phyloP scores from a whole-genome alignment of 2,888 invertebrate genomes.

The Phorcus lineatus region DNA sequence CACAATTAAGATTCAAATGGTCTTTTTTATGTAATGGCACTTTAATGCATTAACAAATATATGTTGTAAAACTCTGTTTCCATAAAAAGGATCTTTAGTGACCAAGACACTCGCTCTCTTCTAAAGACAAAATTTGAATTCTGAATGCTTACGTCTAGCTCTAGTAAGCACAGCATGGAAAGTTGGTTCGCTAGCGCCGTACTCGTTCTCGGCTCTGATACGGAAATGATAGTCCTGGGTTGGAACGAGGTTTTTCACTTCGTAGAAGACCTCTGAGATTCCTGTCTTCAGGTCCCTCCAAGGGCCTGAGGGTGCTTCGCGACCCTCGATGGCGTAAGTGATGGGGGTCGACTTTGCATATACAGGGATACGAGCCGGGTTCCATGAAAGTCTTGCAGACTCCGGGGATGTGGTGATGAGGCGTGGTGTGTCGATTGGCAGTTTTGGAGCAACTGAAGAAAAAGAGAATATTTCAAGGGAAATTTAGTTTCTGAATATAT shows the following conservation, averaged over 20 bases:
- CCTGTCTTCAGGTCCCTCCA: constrained; percentile 58
- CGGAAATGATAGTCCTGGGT: constrained; percentile 96
- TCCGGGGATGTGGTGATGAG: constrained; percentile 94
- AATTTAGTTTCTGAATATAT: not conserved
- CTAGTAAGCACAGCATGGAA: constrained; percentile 82
- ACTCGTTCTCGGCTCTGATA: constrained; percentile 95
- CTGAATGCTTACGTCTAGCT: constrained; percentile 44
- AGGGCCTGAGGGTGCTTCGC: constrained; percentile 50
- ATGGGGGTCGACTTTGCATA: constrained; percentile 87
- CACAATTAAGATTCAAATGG: no score
- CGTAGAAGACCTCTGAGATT: constrained; percentile 53
- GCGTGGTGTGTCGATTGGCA: constrained; percentile 86
- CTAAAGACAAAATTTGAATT: no score
- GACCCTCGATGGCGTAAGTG: constrained; percentile 90
- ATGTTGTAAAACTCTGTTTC: no score
- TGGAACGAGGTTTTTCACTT: constrained; percentile 81
- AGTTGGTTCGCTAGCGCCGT: constrained; percentile 96
- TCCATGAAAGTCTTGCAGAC: constrained; percentile 93
- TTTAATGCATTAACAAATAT: no score
- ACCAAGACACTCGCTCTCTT: no score
- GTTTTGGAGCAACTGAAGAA: constrained; percentile 40
- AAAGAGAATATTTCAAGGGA: not conserved
- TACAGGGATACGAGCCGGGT: constrained; percentile 89
- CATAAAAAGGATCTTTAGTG: no score
- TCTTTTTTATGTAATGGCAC: no score